Conservation (phyloP, 2,113 vertebrate genomes). For the Otis tarda region DNA sequence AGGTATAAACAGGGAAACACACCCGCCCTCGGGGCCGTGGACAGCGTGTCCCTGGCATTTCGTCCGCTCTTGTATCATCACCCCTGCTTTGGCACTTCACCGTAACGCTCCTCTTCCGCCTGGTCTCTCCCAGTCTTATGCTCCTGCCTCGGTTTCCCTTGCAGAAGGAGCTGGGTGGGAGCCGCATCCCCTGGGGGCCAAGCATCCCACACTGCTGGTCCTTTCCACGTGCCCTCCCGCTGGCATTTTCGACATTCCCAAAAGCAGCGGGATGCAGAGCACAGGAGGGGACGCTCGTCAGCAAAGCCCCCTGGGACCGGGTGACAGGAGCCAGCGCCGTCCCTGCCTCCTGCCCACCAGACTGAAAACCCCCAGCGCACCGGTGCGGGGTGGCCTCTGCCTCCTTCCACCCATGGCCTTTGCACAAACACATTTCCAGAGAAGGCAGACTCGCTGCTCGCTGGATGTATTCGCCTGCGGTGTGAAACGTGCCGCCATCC, state of each 20-base stretch:
- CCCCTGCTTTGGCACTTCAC: background rate
- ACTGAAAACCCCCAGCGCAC: background rate
- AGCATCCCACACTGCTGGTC: background rate
- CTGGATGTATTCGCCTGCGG: background rate
- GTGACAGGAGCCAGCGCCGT: background rate
- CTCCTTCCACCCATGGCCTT: background rate
- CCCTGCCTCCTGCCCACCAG: rapidly evolving
- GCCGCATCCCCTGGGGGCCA: rapidly evolving
- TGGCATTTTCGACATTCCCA: too few relatives aligned
- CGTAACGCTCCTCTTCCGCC: rapidly evolving
- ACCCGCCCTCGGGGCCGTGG: background rate
- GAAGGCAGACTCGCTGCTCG: background rate
- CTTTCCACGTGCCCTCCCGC: background rate
- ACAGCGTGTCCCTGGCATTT: background rate
- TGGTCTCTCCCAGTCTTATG: rapidly evolving
- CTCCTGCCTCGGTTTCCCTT: background rate
- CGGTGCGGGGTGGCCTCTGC: rapidly evolving
- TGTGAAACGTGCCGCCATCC: rapidly evolving
- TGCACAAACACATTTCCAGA: background rate
- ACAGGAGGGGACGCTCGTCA: background rate
- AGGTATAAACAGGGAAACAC: background rate
- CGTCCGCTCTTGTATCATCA: background rate
- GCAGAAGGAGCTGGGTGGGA: background rate
- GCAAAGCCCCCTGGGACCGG: rapidly evolving
- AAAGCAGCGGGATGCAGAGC: rapidly evolving